phyloP scores from a whole-genome alignment of 2,113 vertebrate species.

The Pluvialis apricaria region DNA sequence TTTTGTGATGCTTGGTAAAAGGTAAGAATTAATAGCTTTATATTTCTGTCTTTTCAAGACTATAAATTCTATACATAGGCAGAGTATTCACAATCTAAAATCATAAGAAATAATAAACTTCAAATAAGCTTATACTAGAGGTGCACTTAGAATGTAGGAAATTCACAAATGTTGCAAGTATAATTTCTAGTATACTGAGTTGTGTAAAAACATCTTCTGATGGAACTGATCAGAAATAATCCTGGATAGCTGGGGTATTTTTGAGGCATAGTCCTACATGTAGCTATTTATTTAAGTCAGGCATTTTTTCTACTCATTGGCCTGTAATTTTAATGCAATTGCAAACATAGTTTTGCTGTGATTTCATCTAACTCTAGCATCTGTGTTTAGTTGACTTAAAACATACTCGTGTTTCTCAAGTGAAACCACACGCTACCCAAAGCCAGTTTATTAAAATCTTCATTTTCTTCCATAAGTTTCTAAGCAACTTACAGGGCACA shows the following conservation, averaged over 20 bases:
- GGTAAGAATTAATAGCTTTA: background rate
- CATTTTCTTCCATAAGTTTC: background rate
- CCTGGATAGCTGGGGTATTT: background rate
- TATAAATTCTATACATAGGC: background rate
- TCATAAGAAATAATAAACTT: background rate
- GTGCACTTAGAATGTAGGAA: background rate
- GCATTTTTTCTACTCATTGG: background rate
- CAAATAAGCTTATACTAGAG: background rate
- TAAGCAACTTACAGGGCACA: background rate
- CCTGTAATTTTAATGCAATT: conserved; percentile 35
- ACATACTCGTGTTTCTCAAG: background rate
- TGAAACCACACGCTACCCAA: conserved; percentile 25
- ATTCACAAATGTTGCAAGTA: background rate
- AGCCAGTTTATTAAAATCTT: conserved; percentile 4
- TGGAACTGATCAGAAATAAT: background rate
- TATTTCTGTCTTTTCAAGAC: background rate
- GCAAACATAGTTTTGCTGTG: conserved; percentile 1
- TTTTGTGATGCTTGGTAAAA: background rate
- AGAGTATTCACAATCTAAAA: background rate
- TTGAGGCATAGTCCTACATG: background rate
- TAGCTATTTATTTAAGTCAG: background rate
- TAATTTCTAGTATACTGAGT: background rate
- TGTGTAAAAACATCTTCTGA: background rate
- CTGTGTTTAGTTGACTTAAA: conserved; percentile 41
- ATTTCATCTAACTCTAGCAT: conserved; percentile 30